Evolutionary conservation across 2,797 vertebrate species (phyloP), one percentile per base, ranked within the genome.

Genomic region (Ctenopoma kingsleyae): DNA sequence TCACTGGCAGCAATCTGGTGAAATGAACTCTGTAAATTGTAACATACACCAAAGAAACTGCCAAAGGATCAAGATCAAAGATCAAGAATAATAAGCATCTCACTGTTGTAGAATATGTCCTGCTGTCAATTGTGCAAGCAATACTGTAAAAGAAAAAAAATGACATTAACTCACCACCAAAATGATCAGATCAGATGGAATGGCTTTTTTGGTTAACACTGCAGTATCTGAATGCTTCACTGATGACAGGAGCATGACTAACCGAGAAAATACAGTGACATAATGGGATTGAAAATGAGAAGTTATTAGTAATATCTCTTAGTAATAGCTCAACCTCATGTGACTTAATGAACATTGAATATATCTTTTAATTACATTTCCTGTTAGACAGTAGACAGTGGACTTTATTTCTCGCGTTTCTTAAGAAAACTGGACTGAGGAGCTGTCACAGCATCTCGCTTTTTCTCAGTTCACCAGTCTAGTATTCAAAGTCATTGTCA

Each of bases 401-500:
- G 67, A 15, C 35, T 40, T n/a, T n/a, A n/a, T 8, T 44, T 65
- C 60, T 70, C 47, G 27, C 65, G 20, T 41, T 47, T 55, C 23
- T 53, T 36, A 30, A 43, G 41, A 55, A 54, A 44, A 40, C 41
- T 20, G 17, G 35, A 59, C 47, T 0, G 5, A 52, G 36, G 55
- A 60, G 40, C 49, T 1, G 35, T 63, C 62, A 36, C 40, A 56
- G 41, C 15, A 15, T 57, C 63, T 41, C 74, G 73, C 17, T 17
- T 85, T 86, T 82, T 83, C 78, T 73, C 67, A 81, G 74, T 71
- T 71, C 71, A 72, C 32, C 27, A 47, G 53, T 54, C 16, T 47
- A 78, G 38, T 47, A 58, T 81, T 74, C 61, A 25, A 30, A 5
- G 75, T 77, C 78, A 74, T 53, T 69, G 75, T 84, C 75, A 54